Conservation (phyloP, 2,113 vertebrate species). For the Sialia sialis region DNA sequence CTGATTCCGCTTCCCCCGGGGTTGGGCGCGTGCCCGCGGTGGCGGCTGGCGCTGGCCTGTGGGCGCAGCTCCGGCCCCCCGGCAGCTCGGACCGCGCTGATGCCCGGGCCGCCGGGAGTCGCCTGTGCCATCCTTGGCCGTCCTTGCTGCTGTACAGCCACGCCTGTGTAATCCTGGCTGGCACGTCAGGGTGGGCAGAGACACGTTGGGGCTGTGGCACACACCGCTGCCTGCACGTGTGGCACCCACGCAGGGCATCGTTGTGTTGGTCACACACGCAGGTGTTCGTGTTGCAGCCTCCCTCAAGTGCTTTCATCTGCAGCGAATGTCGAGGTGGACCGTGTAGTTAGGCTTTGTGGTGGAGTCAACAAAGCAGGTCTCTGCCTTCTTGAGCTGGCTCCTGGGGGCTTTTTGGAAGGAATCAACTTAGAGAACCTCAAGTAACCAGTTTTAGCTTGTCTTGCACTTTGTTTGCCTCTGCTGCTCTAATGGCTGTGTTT, state of each 20-base stretch:
- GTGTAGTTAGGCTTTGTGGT: neutral
- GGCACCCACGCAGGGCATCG: neutral
- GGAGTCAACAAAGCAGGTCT: neutral
- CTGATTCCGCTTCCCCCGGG: neutral
- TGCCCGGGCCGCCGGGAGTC: accelerated
- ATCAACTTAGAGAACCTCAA: neutral
- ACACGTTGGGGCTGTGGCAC: accelerated
- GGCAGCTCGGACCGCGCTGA: neutral
- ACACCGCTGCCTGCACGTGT: accelerated
- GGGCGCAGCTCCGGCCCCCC: accelerated
- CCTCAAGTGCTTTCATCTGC: neutral
- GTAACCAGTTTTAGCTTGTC: neutral
- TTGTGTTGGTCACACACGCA: accelerated
- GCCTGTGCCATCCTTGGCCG: neutral
- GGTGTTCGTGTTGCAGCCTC: neutral
- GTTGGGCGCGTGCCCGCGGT: neutral
- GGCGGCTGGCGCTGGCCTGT: neutral
- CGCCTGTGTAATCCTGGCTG: neutral
- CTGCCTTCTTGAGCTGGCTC: neutral
- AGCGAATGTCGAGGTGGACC: neutral
- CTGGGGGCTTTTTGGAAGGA: neutral
- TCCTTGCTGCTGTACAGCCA: too few relatives aligned
- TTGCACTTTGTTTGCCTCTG: neutral
- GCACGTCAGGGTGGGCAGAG: neutral
- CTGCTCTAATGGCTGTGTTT: neutral